A percentile compares a stretch with the other conserved stretches of the same genome.
Evolutionary conservation across 2,888 invertebrate species (phyloP).

Genomic region (Steinernema carpocapsae): DNA sequence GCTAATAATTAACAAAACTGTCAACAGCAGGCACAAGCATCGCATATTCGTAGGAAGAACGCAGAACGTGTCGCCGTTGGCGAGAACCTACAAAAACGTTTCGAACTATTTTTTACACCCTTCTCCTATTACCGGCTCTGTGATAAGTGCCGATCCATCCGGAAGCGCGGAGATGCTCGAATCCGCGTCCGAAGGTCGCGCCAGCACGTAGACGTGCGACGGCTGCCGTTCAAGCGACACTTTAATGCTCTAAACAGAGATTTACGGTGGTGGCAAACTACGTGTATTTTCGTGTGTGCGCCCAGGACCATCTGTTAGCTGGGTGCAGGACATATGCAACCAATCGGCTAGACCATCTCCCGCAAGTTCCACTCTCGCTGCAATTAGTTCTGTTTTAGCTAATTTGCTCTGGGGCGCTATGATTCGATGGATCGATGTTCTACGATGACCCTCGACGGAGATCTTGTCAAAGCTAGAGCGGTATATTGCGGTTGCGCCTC

Average conservation of each 20-base stretch:
- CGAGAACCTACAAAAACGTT: constrained; percentile 45
- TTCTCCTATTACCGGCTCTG: neutral
- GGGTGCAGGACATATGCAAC: constrained; percentile 9
- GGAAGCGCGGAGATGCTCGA: constrained; percentile 15
- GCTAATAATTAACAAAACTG: constrained; percentile 49
- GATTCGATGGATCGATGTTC: neutral
- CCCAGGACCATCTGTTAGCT: constrained; percentile 11
- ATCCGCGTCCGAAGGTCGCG: constrained; percentile 18
- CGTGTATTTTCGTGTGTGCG: neutral
- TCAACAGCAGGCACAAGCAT: constrained; percentile 52
- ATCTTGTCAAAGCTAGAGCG: too few species aligned
- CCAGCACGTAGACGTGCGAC: constrained; percentile 25
- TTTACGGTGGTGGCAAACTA: constrained; percentile 31
- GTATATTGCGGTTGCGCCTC: too few species aligned
- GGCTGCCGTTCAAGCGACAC: constrained; percentile 30
- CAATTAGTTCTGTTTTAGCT: constrained; percentile 24
- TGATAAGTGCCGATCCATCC: constrained; percentile 31
- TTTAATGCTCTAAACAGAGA: constrained; percentile 35
- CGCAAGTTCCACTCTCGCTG: neutral
- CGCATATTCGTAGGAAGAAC: constrained; percentile 55
- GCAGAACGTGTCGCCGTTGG: constrained; percentile 56
- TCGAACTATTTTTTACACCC: neutral
- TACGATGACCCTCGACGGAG: too few species aligned
- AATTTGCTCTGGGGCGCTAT: neutral
- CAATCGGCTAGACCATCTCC: neutral